Conservation (phyloP, 2,797 vertebrate species). For the Notamacropus eugenii region DNA sequence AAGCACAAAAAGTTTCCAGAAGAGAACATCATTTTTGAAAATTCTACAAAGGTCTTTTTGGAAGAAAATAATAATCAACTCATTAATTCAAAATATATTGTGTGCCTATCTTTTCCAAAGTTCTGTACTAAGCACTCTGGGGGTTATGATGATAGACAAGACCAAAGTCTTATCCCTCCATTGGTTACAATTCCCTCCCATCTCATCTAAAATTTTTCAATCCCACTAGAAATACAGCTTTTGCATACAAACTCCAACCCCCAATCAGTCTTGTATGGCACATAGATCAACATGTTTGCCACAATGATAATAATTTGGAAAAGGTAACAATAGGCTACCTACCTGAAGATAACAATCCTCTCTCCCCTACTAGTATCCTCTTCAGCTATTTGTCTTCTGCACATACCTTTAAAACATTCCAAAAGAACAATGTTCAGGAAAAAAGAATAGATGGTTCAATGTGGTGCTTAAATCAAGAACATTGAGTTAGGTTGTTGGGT, state of each 20-base stretch:
- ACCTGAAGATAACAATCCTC: not conserved
- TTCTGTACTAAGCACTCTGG: not conserved
- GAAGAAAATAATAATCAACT: not conserved
- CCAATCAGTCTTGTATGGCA: not conserved
- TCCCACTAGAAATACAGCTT: not conserved
- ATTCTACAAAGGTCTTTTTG: not conserved
- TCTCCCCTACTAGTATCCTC: not conserved
- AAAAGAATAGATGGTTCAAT: not conserved
- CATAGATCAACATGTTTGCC: not conserved
- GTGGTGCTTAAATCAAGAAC: not conserved
- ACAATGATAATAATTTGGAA: not conserved
- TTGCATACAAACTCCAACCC: not conserved
- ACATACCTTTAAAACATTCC: not conserved
- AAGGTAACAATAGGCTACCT: not conserved
- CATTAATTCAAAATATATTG: not conserved
- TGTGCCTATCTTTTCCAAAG: not conserved
- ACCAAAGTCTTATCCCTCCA: too few species aligned
- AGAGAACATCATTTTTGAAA: not conserved
- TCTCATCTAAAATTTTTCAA: not conserved
- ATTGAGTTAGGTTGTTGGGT: not conserved
- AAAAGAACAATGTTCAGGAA: conserved; percentile 17
- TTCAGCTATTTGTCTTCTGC: not conserved
- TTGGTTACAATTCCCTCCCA: not conserved
- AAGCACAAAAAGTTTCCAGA: not conserved
- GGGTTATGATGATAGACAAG: too few species aligned